These are phyloP conservation scores for Latrodectus elegans DNA, from an alignment of 2,888 invertebrate species.

Conservation along the genomic window DNA sequence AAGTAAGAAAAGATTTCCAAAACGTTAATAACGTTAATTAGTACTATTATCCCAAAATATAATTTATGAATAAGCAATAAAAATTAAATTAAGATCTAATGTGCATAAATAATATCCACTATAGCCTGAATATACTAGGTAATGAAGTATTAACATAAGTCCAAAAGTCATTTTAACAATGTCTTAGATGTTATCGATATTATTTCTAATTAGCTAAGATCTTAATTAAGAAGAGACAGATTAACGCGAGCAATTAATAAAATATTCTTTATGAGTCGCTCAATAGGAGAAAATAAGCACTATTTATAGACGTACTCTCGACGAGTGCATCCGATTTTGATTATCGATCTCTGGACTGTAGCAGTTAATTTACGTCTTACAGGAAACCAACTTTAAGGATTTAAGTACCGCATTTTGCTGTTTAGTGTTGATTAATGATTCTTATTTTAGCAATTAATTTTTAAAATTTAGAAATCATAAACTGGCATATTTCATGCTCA, in stretches of 20 bases:
- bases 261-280: not conserved
- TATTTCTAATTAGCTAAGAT: not conserved
- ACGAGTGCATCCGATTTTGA: not conserved
- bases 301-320: not conserved
- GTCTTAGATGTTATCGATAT: not conserved
- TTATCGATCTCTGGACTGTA: not conserved
- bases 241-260: not conserved
- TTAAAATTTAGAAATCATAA: too few relatives aligned
- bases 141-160: too few relatives aligned
- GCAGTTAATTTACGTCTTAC: not conserved
- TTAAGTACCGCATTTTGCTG: not conserved
- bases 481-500: too few relatives aligned
- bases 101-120: too few relatives aligned
- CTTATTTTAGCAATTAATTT: not conserved
- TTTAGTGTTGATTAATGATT: not conserved
- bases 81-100: too few relatives aligned
- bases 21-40: too few relatives aligned
- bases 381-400: not conserved
- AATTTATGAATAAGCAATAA: too few relatives aligned
- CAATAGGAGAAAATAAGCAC: not conserved
- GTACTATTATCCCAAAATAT: too few relatives aligned
- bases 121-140: too few relatives aligned
- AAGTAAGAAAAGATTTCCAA: too few relatives aligned
- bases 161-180: not conserved
- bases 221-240: not conserved